Conservation (phyloP, 1,140 invertebrate species). For the Drosophila sechellia region DNA sequence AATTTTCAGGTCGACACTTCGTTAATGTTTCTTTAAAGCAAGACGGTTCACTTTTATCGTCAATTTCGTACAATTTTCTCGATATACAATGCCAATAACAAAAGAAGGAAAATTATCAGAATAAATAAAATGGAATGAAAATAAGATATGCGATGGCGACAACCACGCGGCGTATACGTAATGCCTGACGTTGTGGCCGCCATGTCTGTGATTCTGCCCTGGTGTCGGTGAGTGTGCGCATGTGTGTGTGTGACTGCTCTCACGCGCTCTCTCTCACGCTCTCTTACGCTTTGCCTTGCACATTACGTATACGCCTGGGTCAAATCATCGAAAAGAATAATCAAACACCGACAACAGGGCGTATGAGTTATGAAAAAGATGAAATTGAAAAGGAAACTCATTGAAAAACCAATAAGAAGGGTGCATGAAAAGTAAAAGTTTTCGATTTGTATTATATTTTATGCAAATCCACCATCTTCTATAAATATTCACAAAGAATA, state of each 20-base stretch:
- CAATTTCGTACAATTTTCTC: slow-evolving; percentile 46
- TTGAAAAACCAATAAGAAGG: not conserved
- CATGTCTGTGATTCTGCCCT: slow-evolving; percentile 14
- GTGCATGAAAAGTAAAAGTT: too few relatives aligned
- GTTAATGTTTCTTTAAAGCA: not conserved
- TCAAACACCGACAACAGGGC: slow-evolving; percentile 9
- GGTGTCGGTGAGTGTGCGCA: slow-evolving; percentile 8
- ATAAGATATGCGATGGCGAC: slow-evolving; percentile 41
- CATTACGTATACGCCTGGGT: slow-evolving; percentile 59
- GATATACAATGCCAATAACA: slow-evolving; percentile 14
- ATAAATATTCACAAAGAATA: not conserved
- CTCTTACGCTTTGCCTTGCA: slow-evolving; percentile 24
- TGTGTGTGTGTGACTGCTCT: slow-evolving; percentile 4
- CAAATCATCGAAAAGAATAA: slow-evolving; percentile 26
- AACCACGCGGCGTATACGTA: slow-evolving; percentile 80
- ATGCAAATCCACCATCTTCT: not conserved
- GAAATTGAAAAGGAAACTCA: not conserved
- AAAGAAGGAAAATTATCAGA: slow-evolving; percentile 7
- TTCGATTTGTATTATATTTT: not conserved
- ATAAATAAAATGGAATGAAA: slow-evolving; percentile 10
- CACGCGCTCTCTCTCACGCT: not conserved
- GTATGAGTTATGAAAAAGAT: slow-evolving; percentile 1
- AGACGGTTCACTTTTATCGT: not conserved
- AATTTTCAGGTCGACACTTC: not conserved
- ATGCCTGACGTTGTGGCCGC: slow-evolving; percentile 50